Evolutionary conservation across 2,888 invertebrate species (phyloP).

Genomic region (Caenorhabditis virilis): DNA sequence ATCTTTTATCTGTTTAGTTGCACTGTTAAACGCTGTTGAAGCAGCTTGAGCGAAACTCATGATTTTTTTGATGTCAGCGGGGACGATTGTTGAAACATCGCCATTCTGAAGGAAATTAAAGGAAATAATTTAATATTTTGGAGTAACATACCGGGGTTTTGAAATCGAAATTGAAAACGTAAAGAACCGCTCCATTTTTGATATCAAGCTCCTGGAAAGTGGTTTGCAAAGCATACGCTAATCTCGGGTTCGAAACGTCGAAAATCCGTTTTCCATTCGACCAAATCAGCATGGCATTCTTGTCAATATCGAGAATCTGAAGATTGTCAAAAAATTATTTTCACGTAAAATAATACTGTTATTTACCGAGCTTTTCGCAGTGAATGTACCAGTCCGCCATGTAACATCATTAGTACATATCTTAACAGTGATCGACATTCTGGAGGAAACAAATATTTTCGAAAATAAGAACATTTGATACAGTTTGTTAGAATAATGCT

Average conservation of each 20-base stretch:
- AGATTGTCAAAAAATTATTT: no score
- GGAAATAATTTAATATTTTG: neutral
- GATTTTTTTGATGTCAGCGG: neutral
- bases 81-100: neutral
- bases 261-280: neutral
- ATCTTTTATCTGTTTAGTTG: neutral
- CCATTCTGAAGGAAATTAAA: neutral
- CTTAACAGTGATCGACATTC: neutral
- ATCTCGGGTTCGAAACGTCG: neutral
- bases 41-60: neutral
- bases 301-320: neutral
- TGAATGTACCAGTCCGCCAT: neutral
- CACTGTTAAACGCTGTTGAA: neutral
- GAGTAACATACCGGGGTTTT: neutral
- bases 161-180: slow-evolving; percentile 1
- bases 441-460: no score
- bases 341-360: no score
- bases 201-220: neutral
- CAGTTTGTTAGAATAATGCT: no score
- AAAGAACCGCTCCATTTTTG: neutral
- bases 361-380: no score
- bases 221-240: neutral
- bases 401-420: neutral
- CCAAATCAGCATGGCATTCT: neutral
- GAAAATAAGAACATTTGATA: no score